These are phyloP conservation scores for Ginglymostoma cirratum DNA, from an alignment of 2,113 vertebrate species.

Conservation along the genomic window DNA sequence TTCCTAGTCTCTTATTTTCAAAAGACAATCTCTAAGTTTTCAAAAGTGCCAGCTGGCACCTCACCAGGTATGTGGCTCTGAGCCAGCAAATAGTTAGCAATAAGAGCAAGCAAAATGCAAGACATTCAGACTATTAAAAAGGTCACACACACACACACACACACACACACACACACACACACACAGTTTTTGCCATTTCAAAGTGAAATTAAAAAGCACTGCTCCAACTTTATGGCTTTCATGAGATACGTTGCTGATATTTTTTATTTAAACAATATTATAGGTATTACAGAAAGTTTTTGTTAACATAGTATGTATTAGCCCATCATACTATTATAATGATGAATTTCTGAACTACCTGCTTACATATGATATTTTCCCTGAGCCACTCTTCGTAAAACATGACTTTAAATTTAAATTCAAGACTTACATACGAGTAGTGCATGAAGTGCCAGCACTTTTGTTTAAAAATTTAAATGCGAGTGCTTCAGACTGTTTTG, in stretches of 20 bases:
- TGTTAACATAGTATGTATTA: too few species aligned
- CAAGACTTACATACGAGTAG: background rate
- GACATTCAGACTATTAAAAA: background rate
- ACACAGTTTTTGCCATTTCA: background rate
- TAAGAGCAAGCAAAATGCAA: background rate
- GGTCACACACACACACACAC: too few species aligned
- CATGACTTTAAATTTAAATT: background rate
- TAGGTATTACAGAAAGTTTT: background rate
- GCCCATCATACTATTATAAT: background rate
- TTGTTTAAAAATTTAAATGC: background rate
- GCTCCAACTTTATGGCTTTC: background rate
- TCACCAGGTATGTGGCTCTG: background rate
- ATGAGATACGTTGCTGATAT: too few species aligned
- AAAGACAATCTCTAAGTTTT: background rate
- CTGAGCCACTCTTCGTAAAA: background rate
- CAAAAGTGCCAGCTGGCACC: background rate
- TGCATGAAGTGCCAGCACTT: background rate
- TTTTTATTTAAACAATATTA: background rate
- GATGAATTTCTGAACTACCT: background rate
- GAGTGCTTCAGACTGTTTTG: background rate
- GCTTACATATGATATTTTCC: background rate
- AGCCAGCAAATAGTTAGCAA: background rate
- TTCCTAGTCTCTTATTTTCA: background rate
- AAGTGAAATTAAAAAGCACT: background rate
- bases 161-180: too few species aligned